These are phyloP conservation scores for Ceratina australensis DNA, from an alignment of 1,140 invertebrate species.

Conservation along the genomic window DNA sequence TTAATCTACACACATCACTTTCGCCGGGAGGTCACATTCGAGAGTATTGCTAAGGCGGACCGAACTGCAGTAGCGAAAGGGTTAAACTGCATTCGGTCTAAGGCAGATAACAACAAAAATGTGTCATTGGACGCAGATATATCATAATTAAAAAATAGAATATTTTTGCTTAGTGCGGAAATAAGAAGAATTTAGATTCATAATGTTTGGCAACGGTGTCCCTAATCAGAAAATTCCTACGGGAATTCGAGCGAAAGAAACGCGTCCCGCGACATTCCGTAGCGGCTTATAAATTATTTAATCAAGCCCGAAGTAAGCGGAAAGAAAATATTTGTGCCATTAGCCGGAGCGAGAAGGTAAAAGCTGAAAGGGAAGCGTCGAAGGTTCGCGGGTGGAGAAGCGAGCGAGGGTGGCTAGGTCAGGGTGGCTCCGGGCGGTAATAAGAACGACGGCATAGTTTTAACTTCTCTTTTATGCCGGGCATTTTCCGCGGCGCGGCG, in stretches of 20 bases:
- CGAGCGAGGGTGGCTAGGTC: conserved; percentile 50
- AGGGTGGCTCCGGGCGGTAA: conserved; percentile 78
- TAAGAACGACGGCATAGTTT: conserved; percentile 81
- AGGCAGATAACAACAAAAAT: no score
- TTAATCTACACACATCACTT: no score
- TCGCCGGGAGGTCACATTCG: no score
- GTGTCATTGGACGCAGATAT: no score
- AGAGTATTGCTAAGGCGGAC: no score
- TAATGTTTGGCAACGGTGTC: no score
- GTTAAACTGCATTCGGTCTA: no score
- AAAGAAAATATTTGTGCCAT: conserved; percentile 77
- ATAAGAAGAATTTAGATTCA: no score
- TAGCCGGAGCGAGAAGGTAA: conserved; percentile 57
- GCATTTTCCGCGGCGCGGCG: conserved; percentile 73
- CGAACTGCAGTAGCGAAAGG: no score
- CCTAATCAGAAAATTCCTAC: background rate
- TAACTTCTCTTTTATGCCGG: conserved; percentile 79
- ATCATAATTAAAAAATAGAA: no score
- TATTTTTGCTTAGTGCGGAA: no score
- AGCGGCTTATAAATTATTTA: conserved; percentile 77
- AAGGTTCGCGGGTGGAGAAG: conserved; percentile 30
- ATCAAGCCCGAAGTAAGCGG: conserved; percentile 71
- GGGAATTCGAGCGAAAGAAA: background rate
- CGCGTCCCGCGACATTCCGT: conserved; percentile 69
- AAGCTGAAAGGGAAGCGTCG: conserved; percentile 8